Evolutionary conservation across 2,888 invertebrate species (phyloP).

Genomic region (Rhamphomyia laevipes): DNA sequence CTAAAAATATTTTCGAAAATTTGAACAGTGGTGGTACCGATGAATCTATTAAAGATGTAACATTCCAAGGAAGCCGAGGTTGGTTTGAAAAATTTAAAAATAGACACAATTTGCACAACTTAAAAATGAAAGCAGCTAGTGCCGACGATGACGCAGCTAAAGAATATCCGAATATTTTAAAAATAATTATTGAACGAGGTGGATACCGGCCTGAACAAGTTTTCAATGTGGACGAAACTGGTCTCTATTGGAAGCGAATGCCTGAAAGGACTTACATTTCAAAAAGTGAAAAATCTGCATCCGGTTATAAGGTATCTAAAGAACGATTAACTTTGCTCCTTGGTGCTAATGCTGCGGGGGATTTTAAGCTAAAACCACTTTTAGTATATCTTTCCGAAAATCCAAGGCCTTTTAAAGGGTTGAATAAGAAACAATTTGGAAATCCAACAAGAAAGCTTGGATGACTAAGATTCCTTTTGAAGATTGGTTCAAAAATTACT

Average conservation of each 20-base stretch:
- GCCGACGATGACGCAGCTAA: constrained; percentile 13
- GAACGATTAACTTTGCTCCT: constrained; percentile 21
- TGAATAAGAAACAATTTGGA: constrained; percentile 20
- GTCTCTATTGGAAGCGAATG: constrained; percentile 22
- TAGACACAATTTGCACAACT: constrained; percentile 15
- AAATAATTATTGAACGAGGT: constrained; percentile 14
- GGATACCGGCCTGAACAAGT: constrained; percentile 18
- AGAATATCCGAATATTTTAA: constrained; percentile 9
- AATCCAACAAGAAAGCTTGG: constrained; percentile 20
- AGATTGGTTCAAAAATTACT: constrained; percentile 16
- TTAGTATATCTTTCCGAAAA: constrained; percentile 21
- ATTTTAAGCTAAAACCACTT: constrained; percentile 21
- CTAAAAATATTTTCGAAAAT: constrained; percentile 18
- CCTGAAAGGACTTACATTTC: constrained; percentile 21
- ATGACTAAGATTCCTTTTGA: constrained; percentile 13
- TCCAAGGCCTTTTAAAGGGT: constrained; percentile 18
- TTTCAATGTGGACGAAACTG: constrained; percentile 19
- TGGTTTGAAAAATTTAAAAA: constrained; percentile 15
- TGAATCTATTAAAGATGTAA: constrained; percentile 11
- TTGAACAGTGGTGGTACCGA: constrained; percentile 13
- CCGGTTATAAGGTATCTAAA: constrained; percentile 19
- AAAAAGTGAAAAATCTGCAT: constrained; percentile 18
- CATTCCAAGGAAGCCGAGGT: constrained; percentile 12
- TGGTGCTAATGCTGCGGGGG: constrained; percentile 22
- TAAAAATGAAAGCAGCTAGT: constrained; percentile 15